These are phyloP conservation scores for Colinus virginianus DNA, from an alignment of 2,113 vertebrate species.

Conservation along the genomic window DNA sequence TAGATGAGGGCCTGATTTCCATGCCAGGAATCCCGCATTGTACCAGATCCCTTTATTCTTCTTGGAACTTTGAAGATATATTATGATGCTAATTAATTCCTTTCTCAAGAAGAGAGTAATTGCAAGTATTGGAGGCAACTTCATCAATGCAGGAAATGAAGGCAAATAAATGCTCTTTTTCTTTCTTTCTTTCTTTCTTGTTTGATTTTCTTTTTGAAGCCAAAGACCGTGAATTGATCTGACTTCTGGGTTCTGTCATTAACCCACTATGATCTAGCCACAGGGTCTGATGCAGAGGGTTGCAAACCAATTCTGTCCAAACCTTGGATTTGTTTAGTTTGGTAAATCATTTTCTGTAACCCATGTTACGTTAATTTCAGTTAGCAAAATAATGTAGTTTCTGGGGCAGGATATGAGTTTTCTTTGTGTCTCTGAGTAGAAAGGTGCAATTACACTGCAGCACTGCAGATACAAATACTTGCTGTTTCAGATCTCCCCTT, in stretches of 20 bases:
- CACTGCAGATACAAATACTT: neutral
- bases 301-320: neutral
- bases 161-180: constrained; percentile 29
- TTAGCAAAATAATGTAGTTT: neutral
- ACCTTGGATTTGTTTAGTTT: neutral
- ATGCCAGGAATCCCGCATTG: constrained; percentile 47
- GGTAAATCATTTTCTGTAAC: neutral
- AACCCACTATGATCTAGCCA: neutral
- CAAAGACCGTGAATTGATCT: neutral
- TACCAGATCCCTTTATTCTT: constrained; percentile 61
- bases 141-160: constrained; percentile 37
- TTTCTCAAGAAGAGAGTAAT: constrained; percentile 52
- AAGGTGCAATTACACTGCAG: neutral
- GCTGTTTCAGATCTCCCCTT: neutral
- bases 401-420: neutral
- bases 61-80: constrained; percentile 49
- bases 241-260: constrained; percentile 33
- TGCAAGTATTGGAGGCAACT: constrained; percentile 43
- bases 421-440: neutral
- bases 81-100: constrained; percentile 70
- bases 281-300: neutral
- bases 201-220: constrained; percentile 25
- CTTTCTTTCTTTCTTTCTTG: neutral
- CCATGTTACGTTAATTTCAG: neutral
- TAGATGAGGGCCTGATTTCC: constrained; percentile 52